A percentile compares a stretch with the other conserved stretches of the same genome.
phyloP scores from a whole-genome alignment of 2,113 vertebrate genomes.

The Salvelinus fontinalis region DNA sequence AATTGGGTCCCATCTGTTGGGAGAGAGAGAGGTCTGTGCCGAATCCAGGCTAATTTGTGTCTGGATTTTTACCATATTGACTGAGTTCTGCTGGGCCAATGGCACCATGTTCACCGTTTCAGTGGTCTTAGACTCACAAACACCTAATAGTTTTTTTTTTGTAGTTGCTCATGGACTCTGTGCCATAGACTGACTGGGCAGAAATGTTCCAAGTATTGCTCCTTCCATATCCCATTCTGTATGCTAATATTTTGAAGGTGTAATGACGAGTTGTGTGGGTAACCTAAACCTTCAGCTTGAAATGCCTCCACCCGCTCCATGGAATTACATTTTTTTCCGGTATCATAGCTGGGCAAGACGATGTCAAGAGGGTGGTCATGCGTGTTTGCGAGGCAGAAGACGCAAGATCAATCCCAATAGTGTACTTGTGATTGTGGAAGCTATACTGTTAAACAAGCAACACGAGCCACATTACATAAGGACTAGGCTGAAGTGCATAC shows the following conservation, averaged over 20 bases:
- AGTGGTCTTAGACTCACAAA: no score
- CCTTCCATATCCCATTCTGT: neutral
- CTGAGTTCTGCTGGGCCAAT: constrained; percentile 18
- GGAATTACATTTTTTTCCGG: no score
- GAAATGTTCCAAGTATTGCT: neutral
- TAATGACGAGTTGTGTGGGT: neutral
- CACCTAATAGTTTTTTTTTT: neutral
- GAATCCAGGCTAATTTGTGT: constrained; percentile 53
- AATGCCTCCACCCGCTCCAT: no score
- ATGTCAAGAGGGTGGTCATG: no score
- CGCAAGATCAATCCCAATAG: no score
- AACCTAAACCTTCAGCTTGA: neutral
- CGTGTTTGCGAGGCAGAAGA: neutral
- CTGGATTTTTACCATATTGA: constrained; percentile 43
- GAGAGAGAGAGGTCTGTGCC: constrained; percentile 43
- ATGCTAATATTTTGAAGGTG: no score
- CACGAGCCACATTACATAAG: neutral
- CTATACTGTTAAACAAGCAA: no score
- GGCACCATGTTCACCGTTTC: neutral
- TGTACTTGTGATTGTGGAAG: no score
- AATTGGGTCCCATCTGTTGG: constrained; percentile 73
- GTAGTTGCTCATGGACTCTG: neutral
- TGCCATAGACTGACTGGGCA: neutral
- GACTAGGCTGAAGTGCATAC: neutral
- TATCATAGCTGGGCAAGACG: no score